Evolutionary conservation across 2,888 invertebrate species (phyloP), one percentile per base, ranked within the genome.

Genomic region (Mycalesis mineus): DNA sequence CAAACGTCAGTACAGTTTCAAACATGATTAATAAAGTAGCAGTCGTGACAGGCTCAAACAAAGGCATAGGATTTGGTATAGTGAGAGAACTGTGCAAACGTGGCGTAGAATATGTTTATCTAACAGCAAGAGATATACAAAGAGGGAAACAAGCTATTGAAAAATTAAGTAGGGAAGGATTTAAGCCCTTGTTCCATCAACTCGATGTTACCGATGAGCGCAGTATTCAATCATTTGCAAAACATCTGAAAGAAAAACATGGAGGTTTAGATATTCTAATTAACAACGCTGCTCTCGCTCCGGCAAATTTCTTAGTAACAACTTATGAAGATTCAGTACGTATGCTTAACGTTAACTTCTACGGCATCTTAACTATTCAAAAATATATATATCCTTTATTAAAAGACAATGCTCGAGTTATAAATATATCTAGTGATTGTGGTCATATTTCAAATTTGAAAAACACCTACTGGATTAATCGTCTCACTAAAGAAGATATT

Each of bases 21-120:
- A 44, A 37, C 37, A 55, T 58, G 58, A 28, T 39, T 11, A n/a
- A 50, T n/a, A 74, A 72, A 66, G 66, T 75, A 2, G 75, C 74
- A 8, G 60, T 74, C 4, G 92, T 93, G 9, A 93, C 93, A 15
- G 93, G 93, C 17, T 78, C 87, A 9, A 93, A 93, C 71, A 92
- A 92, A 76, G 93, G 93, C 0, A 92, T 94, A 59, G 93, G 93
- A 1, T 92, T 83, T 68, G 91, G 84, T 0, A 92, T 92, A 56
- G 92, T 92, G 0, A 90, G 90, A 74, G 91, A 88, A 1, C 73
- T 93, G 5, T 92, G 92, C 65, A 78, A 89, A 66, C 81, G 91
- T 69, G 93, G 91, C 68, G 78, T 92, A 62, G 93, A 92, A 5
- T 78, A 81, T 60, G 93, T 94, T 1, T 93, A 92, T 70, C 71